A percentile compares a stretch with the other conserved stretches of the same genome.
Conservation (phyloP, 2,797 vertebrate genomes). For the Coilia nasus region DNA sequence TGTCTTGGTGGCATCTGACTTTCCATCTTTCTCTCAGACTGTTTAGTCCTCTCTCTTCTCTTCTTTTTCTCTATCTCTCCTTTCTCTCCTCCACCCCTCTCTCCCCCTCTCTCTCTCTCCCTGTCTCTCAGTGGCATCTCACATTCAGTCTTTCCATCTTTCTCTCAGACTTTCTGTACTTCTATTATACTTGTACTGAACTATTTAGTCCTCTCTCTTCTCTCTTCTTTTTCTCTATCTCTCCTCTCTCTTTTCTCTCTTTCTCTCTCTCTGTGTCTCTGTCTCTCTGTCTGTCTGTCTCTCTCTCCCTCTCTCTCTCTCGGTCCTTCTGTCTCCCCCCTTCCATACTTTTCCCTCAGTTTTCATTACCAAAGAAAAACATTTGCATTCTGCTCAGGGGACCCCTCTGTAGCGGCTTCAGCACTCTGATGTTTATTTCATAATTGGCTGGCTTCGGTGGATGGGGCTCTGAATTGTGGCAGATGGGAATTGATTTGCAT, state of each 20-base stretch:
- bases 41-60: background rate
- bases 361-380: constrained; percentile 45
- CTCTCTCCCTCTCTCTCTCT: constrained; percentile 54
- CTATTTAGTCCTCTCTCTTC: constrained; percentile 24
- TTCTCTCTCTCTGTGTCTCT: constrained; percentile 35
- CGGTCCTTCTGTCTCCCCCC: background rate
- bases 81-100: constrained; percentile 55
- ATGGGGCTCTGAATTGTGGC: background rate
- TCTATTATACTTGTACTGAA: too few species aligned
- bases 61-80: constrained; percentile 44
- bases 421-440: constrained; percentile 16
- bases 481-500: constrained; percentile 11
- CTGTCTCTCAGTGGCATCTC: constrained; percentile 30
- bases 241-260: background rate
- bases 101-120: constrained; percentile 51
- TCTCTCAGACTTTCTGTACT: background rate
- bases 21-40: constrained; percentile 33
- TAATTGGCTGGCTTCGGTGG: constrained; percentile 4
- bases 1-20: too few species aligned
- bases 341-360: constrained; percentile 56
- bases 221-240: background rate
- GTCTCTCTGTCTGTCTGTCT: constrained; percentile 8
- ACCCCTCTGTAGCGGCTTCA: background rate
- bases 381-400: constrained; percentile 16
- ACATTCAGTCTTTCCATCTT: too few species aligned